Percentiles rank a stretch among this genome's conserved stretches.
Evolutionary conservation across 2,797 vertebrate species (phyloP).

Genomic region (Luscinia luscinia): DNA sequence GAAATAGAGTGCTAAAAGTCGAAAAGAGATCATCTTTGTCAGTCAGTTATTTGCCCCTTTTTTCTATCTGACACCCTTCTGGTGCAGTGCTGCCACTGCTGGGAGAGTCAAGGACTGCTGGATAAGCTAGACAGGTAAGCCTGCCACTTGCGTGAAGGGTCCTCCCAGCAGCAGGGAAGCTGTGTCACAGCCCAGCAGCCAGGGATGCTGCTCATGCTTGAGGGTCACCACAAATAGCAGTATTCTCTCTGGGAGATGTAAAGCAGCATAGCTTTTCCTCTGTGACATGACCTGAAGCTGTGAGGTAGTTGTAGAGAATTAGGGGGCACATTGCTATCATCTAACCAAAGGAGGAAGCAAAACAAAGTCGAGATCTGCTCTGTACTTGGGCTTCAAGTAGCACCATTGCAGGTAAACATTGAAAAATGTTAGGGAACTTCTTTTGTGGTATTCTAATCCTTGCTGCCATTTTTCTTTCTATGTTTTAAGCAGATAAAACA

Average conservation of each 20-base stretch:
- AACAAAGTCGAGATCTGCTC: fast-evolving
- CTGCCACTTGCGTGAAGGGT: background rate
- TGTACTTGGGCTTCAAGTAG: background rate
- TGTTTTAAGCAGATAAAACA: background rate
- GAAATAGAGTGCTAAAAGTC: background rate
- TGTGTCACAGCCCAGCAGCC: background rate
- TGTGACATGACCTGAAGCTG: background rate
- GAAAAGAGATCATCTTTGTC: background rate
- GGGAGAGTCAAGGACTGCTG: background rate
- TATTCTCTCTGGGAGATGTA: background rate
- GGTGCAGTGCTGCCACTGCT: background rate
- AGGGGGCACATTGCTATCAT: background rate
- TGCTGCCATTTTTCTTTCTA: background rate
- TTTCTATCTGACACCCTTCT: background rate
- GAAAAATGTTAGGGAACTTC: background rate
- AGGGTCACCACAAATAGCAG: background rate
- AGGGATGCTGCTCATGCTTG: background rate
- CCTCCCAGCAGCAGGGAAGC: background rate
- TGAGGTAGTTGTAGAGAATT: background rate
- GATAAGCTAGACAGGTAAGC: background rate
- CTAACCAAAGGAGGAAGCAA: background rate
- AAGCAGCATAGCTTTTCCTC: background rate
- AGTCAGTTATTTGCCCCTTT: background rate
- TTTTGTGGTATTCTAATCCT: background rate
- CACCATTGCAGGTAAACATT: background rate